A percentile compares a stretch with the other conserved stretches of the same genome.
These are phyloP conservation scores for Cepaea nemoralis DNA, from an alignment of 1,140 invertebrate genomes.

Conservation along the genomic window DNA sequence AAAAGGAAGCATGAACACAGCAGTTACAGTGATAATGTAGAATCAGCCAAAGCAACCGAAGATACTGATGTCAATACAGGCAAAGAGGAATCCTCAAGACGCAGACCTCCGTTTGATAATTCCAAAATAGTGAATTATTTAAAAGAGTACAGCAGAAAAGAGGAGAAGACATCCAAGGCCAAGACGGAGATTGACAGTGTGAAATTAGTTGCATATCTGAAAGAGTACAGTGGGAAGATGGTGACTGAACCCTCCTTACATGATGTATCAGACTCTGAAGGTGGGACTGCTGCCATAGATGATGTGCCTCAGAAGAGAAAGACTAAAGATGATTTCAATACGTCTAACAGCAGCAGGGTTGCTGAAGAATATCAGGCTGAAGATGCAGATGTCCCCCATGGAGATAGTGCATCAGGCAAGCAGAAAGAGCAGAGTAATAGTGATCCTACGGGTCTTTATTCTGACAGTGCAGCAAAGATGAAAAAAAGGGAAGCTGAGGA, in stretches of 20 bases:
- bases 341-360: background rate
- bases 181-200: background rate
- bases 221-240: constrained; percentile 31
- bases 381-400: background rate
- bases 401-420: background rate
- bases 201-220: constrained; percentile 25
- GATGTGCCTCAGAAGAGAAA: background rate
- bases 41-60: background rate
- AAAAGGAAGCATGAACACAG: constrained; percentile 7
- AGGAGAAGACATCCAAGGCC: background rate
- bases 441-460: background rate
- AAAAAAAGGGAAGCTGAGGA: background rate
- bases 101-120: background rate
- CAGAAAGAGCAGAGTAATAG: background rate
- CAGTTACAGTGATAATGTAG: background rate
- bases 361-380: background rate
- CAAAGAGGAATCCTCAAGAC: background rate
- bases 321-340: background rate
- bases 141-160: constrained; percentile 15
- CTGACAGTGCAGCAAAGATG: background rate
- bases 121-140: constrained; percentile 11
- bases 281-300: background rate
- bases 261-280: background rate
- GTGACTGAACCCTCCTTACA: background rate
- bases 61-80: background rate